These are phyloP conservation scores for Drosophila gunungcola DNA, from an alignment of 1,140 invertebrate species.

Conservation along the genomic window DNA sequence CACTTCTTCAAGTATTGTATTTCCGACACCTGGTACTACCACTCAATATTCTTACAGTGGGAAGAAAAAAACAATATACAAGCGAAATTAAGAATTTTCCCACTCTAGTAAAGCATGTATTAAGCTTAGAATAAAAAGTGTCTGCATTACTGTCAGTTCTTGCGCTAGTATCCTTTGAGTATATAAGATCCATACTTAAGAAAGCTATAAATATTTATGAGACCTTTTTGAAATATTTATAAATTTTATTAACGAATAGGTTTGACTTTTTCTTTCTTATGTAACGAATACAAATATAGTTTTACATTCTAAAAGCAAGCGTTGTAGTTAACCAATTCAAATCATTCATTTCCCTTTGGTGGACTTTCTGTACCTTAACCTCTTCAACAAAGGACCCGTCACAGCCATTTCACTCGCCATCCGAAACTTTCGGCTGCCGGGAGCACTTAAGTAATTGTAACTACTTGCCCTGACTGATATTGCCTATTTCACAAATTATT, in stretches of 20 bases:
- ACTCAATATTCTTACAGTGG: constrained; percentile 11
- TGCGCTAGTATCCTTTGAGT: too few relatives aligned
- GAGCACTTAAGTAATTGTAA: constrained; percentile 82
- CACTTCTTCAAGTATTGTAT: constrained; percentile 34
- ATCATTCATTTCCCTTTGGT: neutral
- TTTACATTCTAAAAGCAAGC: neutral
- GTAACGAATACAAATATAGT: neutral
- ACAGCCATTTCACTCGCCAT: constrained; percentile 13
- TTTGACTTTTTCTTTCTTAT: too few relatives aligned
- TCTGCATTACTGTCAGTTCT: too few relatives aligned
- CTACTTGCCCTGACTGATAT: constrained; percentile 80
- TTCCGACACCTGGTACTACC: constrained; percentile 23
- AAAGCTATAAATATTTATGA: too few relatives aligned
- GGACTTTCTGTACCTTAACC: neutral
- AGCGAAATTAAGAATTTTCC: neutral
- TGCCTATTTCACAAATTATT: constrained; percentile 83
- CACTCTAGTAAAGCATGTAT: too few relatives aligned
- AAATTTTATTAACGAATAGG: too few relatives aligned
- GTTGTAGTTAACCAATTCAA: neutral
- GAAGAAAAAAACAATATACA: neutral
- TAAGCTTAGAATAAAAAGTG: too few relatives aligned
- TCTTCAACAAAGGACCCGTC: neutral
- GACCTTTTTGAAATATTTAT: too few relatives aligned
- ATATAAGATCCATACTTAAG: too few relatives aligned
- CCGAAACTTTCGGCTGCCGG: constrained; percentile 44